A percentile compares a stretch with the other conserved stretches of the same genome.
phyloP scores from a whole-genome alignment of 2,888 invertebrate genomes.

The Steromphala cineraria region DNA sequence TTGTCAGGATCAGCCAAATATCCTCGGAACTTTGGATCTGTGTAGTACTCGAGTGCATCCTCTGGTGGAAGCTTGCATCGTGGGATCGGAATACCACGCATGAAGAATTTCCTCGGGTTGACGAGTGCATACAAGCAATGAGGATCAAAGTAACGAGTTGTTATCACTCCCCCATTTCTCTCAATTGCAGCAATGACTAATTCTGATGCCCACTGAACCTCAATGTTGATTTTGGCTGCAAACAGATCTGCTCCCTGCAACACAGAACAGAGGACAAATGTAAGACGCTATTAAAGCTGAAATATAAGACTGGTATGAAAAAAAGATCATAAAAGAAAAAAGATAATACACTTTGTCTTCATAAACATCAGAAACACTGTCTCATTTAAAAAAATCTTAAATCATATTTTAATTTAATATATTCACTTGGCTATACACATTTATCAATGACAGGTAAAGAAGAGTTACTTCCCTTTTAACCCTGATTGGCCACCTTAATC shows the following conservation, averaged over 20 bases:
- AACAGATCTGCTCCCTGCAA: conserved; percentile 87
- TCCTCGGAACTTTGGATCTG: conserved; percentile 88
- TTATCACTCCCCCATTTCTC: conserved; percentile 92
- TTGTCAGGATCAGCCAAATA: conserved; percentile 95
- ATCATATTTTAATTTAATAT: too few relatives aligned
- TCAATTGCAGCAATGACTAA: conserved; percentile 95
- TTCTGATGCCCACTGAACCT: conserved; percentile 96
- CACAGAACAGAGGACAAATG: not conserved
- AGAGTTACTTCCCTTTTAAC: not conserved
- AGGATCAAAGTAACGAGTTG: conserved; percentile 94
- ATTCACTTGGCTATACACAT: too few relatives aligned
- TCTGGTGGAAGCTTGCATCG: conserved; percentile 92
- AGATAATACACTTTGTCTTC: too few relatives aligned
- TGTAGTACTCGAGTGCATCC: conserved; percentile 93
- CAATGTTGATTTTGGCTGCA: conserved; percentile 91
- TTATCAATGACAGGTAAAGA: not conserved
- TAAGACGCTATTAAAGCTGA: too few relatives aligned
- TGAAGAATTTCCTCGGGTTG: conserved; percentile 89
- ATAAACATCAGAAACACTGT: too few relatives aligned
- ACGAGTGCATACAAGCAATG: conserved; percentile 84
- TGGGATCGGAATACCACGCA: conserved; percentile 89
- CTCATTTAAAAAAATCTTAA: too few relatives aligned
- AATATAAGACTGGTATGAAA: too few relatives aligned
- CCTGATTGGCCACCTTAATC: too few relatives aligned
- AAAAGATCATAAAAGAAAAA: too few relatives aligned